Conservation (phyloP, 2,888 invertebrate genomes). For the Iselma pallidipennis region DNA sequence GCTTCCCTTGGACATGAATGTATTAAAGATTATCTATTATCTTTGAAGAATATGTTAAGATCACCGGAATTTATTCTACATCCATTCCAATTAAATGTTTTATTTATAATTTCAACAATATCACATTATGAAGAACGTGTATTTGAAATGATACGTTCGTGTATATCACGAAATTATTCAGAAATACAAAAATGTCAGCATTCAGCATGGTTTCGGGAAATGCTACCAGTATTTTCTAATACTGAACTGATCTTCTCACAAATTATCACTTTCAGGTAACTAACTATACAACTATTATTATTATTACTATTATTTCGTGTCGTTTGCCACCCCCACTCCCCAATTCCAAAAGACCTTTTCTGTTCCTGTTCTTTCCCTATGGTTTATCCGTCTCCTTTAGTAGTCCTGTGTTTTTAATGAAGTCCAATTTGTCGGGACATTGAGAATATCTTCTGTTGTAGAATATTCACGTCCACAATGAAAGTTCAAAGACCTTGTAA, state of each 20-base stretch:
- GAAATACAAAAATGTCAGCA: conserved; percentile 48
- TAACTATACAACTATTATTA: conserved; percentile 3
- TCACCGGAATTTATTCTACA: conserved; percentile 65
- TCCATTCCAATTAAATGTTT: conserved; percentile 66
- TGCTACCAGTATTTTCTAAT: conserved; percentile 49
- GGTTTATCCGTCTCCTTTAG: no score
- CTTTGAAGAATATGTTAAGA: conserved; percentile 58
- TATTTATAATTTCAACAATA: conserved; percentile 60
- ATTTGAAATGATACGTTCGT: conserved; percentile 52
- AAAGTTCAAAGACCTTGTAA: no score
- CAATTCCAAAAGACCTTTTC: no score
- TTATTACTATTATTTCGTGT: no score
- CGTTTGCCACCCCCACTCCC: no score
- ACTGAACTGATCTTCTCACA: conserved; percentile 54
- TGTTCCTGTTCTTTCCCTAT: no score
- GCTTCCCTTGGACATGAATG: conserved; percentile 54
- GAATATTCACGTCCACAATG: no score
- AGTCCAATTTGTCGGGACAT: no score
- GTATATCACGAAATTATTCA: conserved; percentile 43
- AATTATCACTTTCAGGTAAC: conserved; percentile 59
- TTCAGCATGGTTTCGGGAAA: conserved; percentile 62
- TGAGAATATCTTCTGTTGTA: no score
- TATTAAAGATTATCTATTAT: conserved; percentile 56
- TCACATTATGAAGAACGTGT: conserved; percentile 56
- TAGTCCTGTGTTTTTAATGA: no score